Evolutionary conservation across 1,140 invertebrate species (phyloP).

Genomic region (Drosophila virilis): DNA sequence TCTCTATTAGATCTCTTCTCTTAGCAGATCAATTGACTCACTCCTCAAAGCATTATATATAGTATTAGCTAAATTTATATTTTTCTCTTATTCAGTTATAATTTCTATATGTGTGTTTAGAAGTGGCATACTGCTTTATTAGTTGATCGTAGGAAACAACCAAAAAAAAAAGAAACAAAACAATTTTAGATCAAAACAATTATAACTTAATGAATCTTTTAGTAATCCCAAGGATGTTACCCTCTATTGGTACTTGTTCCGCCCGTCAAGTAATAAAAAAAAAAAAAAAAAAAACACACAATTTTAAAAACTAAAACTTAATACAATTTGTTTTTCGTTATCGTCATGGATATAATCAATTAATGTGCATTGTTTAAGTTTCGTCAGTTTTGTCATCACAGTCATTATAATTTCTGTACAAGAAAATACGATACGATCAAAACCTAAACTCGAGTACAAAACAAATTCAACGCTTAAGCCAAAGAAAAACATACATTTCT

Average conservation of each 20-base stretch:
- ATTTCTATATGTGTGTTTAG: background rate
- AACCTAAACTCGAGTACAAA: slow-evolving; percentile 17
- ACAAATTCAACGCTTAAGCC: slow-evolving; percentile 2
- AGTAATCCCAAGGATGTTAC: slow-evolving; percentile 75
- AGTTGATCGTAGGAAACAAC: background rate
- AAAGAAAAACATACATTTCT: slow-evolving; percentile 2
- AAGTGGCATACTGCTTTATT: background rate
- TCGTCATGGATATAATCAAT: slow-evolving; percentile 16
- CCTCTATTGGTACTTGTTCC: slow-evolving; percentile 84
- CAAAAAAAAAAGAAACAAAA: slow-evolving; percentile 2
- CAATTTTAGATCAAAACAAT: slow-evolving; percentile 8
- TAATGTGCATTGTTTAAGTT: slow-evolving; percentile 31
- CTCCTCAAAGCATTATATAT: background rate
- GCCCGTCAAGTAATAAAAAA: slow-evolving; percentile 78
- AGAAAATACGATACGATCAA: background rate
- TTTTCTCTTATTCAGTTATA: slow-evolving; percentile 1
- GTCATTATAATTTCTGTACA: slow-evolving; percentile 21
- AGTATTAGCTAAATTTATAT: background rate
- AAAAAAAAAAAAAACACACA: slow-evolving; percentile 35
- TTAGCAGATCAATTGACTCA: background rate
- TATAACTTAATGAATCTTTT: slow-evolving; percentile 34
- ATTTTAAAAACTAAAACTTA: slow-evolving; percentile 38
- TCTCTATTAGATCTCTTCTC: slow-evolving; percentile 6
- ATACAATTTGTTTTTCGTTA: slow-evolving; percentile 31
- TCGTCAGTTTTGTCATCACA: slow-evolving; percentile 23